Evolutionary conservation across 2,888 invertebrate species (phyloP), one percentile per base, ranked within the genome.

Genomic region (Pedicia rivosa): DNA sequence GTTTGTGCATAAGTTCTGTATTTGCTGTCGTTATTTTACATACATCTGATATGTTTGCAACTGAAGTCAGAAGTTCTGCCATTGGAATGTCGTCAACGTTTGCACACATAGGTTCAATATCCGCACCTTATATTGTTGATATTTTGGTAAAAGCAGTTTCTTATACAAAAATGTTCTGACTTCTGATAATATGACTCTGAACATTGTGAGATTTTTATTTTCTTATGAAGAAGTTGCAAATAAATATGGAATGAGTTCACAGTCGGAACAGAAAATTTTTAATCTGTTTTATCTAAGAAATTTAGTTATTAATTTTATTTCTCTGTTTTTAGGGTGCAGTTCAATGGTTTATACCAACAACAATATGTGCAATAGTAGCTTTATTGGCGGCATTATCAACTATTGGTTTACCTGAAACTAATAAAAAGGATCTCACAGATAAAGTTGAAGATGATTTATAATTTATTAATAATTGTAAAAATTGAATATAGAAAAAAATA

Each of bases 401-500:
- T 7, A 48, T 65, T 5, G 9, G 3, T 5, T 51, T 70, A 22
- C 70, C 70, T 3, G 70, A 70, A 56, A 70, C 70, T 5, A 56
- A 62, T 27, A 58, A 59, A 25, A 52, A n/a, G n/a, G n/a, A n/a
- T n/a, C n/a, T n/a, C n/a, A n/a, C n/a, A n/a, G n/a, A n/a, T n/a
- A n/a, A n/a, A n/a, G n/a, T n/a, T n/a, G n/a, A n/a, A n/a, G n/a
- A n/a, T n/a, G n/a, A n/a, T n/a, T n/a, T n/a, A n/a, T n/a, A n/a
- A n/a, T n/a, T n/a, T n/a, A n/a, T n/a, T n/a, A n/a, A n/a, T n/a
- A n/a, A n/a, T n/a, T n/a, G n/a, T n/a, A n/a, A n/a, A n/a, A n/a
- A n/a, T n/a, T n/a, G n/a, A n/a, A n/a, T n/a, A n/a, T n/a, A n/a
- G n/a, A n/a, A n/a, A n/a, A n/a, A n/a, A n/a, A n/a, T n/a, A n/a